These are phyloP conservation scores for Brachystomella parvula DNA, from an alignment of 1,140 invertebrate species.

Conservation along the genomic window DNA sequence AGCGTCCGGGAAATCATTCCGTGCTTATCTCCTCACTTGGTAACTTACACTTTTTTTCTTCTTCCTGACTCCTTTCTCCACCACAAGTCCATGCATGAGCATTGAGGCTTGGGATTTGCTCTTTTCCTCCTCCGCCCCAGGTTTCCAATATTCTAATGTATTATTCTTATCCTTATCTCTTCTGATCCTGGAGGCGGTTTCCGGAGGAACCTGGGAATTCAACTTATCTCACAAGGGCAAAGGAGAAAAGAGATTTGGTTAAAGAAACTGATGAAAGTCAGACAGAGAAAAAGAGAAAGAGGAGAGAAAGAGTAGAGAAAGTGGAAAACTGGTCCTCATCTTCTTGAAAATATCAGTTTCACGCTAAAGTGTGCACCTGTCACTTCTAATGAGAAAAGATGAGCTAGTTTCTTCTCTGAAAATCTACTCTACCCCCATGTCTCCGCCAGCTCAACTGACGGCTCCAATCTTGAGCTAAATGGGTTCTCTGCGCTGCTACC, in stretches of 20 bases:
- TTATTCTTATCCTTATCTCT: conserved; percentile 9
- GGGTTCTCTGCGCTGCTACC: too few relatives aligned
- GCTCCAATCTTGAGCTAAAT: not conserved
- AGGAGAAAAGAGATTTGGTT: not conserved
- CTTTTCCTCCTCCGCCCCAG: not conserved
- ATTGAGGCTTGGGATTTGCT: not conserved
- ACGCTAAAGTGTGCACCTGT: not conserved
- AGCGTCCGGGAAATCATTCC: not conserved
- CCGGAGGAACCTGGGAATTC: not conserved
- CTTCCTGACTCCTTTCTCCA: not conserved
- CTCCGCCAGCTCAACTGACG: not conserved
- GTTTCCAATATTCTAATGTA: conserved; percentile 16
- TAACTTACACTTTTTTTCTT: conserved; percentile 16
- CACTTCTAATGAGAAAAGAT: conserved; percentile 20
- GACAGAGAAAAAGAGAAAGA: not conserved
- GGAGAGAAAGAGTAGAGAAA: not conserved
- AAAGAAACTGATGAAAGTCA: not conserved
- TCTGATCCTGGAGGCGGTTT: not conserved
- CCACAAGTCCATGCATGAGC: not conserved
- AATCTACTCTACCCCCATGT: too few relatives aligned
- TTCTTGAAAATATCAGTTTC: not conserved
- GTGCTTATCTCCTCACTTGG: conserved; percentile 25
- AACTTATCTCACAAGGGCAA: not conserved
- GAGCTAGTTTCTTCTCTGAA: not conserved
- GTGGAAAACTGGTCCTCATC: not conserved